Evolutionary conservation across 2,113 vertebrate species (phyloP), one percentile per base, ranked within the genome.

Genomic region (Tretioscincus oriximinensis): DNA sequence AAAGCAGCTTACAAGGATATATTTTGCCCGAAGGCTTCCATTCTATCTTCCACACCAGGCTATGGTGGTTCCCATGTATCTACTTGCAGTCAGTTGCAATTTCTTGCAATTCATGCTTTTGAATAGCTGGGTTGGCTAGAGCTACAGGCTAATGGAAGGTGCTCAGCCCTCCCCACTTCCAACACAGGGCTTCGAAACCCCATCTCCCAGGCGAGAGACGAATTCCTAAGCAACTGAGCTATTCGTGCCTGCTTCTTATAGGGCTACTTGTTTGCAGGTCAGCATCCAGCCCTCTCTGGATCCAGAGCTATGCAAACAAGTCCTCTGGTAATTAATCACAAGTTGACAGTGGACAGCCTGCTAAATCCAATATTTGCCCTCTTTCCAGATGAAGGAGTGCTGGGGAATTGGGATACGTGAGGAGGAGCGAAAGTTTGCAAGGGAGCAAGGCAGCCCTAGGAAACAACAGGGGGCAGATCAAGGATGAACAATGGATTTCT

Each of bases 241-340:
- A n/a, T n/a, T n/a, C n/a, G n/a, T n/a, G n/a, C n/a, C 10, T 85
- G 24, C 77, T 14, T 47, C 60, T 72, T 26, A 24, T 24, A 11
- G 21, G 85, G 71, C 31, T 18, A 21, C 54, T 26, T 18, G 69
- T 29, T 41, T 31, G 45, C 10, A 12, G 49, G 11, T 9, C 16
- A 7, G 14, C n/a, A 60, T 58, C 49, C 66, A 41, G 5, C 7
- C 63, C 28, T 21, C 9, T 45, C 64, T 47, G 77, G 18, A 65
- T 20, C 81, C 47, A 22, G 35, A 85, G 71, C 71, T 67, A 76
- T 7, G 7, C 81, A 82, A 85, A 86, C 72, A 82, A 66, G 6
- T 68, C 26, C 66, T 29, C 26, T 47, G 77, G 79, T 47, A 14
- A 20, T 0, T 26, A 58, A 31, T 51, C 28, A 10, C 58, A 60